Conservation (phyloP, 2,113 vertebrate genomes). For the Etheostoma spectabile region DNA sequence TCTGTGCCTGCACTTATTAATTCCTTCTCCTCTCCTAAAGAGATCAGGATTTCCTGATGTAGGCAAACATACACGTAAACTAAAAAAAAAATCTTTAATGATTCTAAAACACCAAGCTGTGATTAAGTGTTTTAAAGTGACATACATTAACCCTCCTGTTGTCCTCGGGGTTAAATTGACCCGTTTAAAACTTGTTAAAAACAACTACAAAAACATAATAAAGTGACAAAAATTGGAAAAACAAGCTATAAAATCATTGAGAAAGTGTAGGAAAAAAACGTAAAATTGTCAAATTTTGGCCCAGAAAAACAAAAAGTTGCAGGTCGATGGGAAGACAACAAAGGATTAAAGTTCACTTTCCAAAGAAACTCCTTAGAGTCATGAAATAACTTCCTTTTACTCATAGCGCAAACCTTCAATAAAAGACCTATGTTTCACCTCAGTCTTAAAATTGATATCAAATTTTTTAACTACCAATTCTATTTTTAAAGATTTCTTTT, state of each 20-base stretch:
- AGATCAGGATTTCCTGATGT: conserved; percentile 49
- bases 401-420: background rate
- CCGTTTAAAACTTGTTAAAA: too few relatives aligned
- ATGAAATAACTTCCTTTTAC: conserved; percentile 2
- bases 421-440: background rate
- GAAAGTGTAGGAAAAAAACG: too few relatives aligned
- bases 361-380: conserved; percentile 2
- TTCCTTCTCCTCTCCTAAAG: conserved; percentile 35
- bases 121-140: conserved; percentile 32
- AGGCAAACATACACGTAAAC: conserved; percentile 10
- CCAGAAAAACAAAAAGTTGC: too few relatives aligned
- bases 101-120: conserved; percentile 51
- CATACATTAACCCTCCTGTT: too few relatives aligned
- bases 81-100: background rate
- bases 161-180: too few relatives aligned
- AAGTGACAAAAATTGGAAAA: too few relatives aligned
- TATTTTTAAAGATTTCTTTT: conserved; percentile 10
- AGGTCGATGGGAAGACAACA: too few relatives aligned
- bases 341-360: conserved; percentile 40
- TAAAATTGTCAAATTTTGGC: too few relatives aligned
- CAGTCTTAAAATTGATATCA: background rate
- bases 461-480: conserved; percentile 34
- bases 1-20: conserved; percentile 54
- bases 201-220: too few relatives aligned
- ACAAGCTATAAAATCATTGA: too few relatives aligned